Conservation (phyloP, 35 echinoderm and acorn worm genomes). For the Anneissia japonica region DNA sequence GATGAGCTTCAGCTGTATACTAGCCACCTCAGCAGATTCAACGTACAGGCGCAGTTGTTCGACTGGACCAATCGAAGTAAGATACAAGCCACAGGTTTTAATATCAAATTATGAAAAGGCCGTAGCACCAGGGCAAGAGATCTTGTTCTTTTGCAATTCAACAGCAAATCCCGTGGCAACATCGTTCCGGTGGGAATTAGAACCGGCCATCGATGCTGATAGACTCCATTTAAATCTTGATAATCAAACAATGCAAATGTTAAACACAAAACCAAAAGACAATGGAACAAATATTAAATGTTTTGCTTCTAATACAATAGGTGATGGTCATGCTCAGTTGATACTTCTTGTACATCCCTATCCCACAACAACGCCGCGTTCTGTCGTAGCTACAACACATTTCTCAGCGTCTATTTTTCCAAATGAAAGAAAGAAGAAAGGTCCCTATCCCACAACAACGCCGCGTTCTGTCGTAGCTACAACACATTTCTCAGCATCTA, state of each 20-base stretch:
- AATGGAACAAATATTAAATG: not conserved
- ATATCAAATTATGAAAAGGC: not conserved
- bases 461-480: not conserved
- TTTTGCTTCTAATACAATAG: not conserved
- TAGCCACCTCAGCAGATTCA: not conserved
- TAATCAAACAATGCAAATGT: not conserved
- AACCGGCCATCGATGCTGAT: not conserved
- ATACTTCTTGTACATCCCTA: not conserved
- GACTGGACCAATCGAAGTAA: not conserved
- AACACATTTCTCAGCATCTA: not conserved
- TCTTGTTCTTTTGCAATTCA: not conserved
- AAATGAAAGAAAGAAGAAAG: not conserved
- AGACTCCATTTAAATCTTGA: not conserved
- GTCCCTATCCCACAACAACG: not conserved
- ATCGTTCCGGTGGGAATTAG: not conserved
- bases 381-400: not conserved
- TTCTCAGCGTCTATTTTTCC: not conserved
- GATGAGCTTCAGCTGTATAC: not conserved
- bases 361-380: not conserved
- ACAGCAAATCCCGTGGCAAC: not conserved
- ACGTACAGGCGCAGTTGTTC: not conserved
- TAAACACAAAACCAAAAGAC: not conserved
- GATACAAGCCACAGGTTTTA: not conserved
- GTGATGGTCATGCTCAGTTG: not conserved
- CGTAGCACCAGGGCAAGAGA: not conserved